phyloP scores from a whole-genome alignment of 1,140 invertebrate species.

The Agrypnia vestita region DNA sequence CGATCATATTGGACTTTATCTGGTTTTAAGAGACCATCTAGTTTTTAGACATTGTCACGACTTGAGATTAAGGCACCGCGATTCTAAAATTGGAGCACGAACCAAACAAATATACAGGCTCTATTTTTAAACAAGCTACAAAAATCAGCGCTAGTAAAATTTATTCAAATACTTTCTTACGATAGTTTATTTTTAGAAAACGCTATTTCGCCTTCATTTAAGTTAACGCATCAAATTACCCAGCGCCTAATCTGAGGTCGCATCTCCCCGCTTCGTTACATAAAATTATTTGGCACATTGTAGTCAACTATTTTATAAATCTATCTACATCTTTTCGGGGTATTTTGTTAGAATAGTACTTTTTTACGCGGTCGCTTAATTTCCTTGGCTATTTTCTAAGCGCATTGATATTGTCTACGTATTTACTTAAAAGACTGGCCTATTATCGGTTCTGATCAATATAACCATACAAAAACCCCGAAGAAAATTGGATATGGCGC shows the following conservation, averaged over 20 bases:
- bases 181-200: conserved; percentile 16
- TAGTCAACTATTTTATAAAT: neutral
- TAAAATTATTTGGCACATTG: neutral
- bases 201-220: conserved; percentile 7
- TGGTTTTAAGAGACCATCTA: too few relatives aligned
- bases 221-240: conserved; percentile 21
- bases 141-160: neutral
- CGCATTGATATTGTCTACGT: neutral
- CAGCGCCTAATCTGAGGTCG: conserved; percentile 14
- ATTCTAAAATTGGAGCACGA: too few relatives aligned
- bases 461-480: neutral
- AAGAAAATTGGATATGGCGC: neutral
- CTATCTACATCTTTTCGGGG: neutral
- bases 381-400: neutral
- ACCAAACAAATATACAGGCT: too few relatives aligned
- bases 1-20: too few relatives aligned
- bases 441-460: conserved; percentile 9
- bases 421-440: conserved; percentile 19
- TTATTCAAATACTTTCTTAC: conserved; percentile 18
- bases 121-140: too few relatives aligned
- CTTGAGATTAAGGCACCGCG: too few relatives aligned
- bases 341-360: neutral
- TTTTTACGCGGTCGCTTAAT: neutral
- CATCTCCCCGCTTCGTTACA: conserved; percentile 6
- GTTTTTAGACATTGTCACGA: too few relatives aligned